Evolutionary conservation across 2,888 invertebrate species (phyloP).

Genomic region (Athetis lepigone): DNA sequence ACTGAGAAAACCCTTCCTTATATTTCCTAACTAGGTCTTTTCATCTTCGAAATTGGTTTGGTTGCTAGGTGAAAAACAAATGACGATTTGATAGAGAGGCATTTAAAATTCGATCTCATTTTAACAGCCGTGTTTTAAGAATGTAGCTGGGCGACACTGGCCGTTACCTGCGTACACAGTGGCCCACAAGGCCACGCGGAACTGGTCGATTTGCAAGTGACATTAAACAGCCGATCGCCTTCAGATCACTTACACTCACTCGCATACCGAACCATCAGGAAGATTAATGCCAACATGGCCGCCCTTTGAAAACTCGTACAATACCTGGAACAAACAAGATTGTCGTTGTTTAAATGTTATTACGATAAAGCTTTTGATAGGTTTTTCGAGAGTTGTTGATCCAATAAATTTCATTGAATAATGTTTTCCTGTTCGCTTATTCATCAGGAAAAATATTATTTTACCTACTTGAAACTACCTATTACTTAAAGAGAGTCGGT

Average conservation of each 20-base stretch:
- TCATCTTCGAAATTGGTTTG: not conserved
- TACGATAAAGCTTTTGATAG: not conserved
- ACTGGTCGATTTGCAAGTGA: conserved; percentile 72
- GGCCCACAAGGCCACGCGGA: conserved; percentile 77
- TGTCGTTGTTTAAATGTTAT: conserved; percentile 30
- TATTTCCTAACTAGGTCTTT: not conserved
- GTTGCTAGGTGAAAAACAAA: conserved; percentile 14
- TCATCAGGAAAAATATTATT: not conserved
- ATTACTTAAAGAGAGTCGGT: too few species aligned
- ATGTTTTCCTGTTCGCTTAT: not conserved
- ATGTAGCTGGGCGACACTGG: conserved; percentile 19
- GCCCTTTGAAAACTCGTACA: conserved; percentile 57
- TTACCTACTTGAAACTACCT: not conserved
- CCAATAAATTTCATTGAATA: not conserved
- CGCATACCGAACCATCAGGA: conserved; percentile 50
- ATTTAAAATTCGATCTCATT: conserved; percentile 10
- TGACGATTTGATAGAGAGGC: not conserved
- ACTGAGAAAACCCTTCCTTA: conserved; percentile 3
- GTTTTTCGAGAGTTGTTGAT: not conserved
- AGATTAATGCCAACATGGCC: conserved; percentile 50
- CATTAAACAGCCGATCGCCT: conserved; percentile 76
- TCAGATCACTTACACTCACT: conserved; percentile 68
- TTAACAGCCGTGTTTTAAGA: conserved; percentile 12
- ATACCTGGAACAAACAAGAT: conserved; percentile 61
- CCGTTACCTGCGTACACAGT: conserved; percentile 37